Evolutionary conservation across 2,113 vertebrate species (phyloP), one percentile per base, ranked within the genome.

Genomic region (Spea bombifrons): DNA sequence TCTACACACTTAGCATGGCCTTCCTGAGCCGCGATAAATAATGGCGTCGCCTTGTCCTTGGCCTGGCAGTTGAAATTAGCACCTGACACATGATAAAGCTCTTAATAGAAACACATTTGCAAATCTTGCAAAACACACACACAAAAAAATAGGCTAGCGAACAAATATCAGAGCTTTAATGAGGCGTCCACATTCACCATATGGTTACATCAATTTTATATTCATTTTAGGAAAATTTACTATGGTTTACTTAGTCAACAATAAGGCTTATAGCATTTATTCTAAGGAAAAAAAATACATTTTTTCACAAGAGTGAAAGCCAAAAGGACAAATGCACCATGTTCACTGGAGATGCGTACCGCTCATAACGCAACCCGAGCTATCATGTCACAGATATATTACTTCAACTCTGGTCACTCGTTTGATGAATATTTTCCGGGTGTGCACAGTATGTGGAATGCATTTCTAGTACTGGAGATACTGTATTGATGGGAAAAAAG

Each of bases 11-110:
- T 46, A 0, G 71, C 5, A 45, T 98, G 94, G n/a, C 96, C 97
- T 82, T 99, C 96, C 84, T 99, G 97, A 0, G 94, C 90, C n/a
- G 97, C 94, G 5, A 99, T 97, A 80, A 98, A 88, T 76, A 99
- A 89, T 0, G 97, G 95, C 0, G 95, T 96, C 71, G 96, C 96
- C 83, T 89, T 89, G 86, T 99, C 97, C 5, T 88, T 90, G 7
- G 95, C 95, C 81, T 96, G 95, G 75, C 89, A 89, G 88, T 95
- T 96, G 72, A 96, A 85, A 0, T 90, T 87, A 13, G 96, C 95
- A 65, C 97, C 97, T 99, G 75, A 64, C 45, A 79, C 52, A 84
- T 82, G 77, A 87, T 55, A 82, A 17, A 5, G 59, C 7, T 76
- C 5, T 52, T 75, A 68, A 77, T 12, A 76, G 15, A 65, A 81